phyloP scores from a whole-genome alignment of 2,797 vertebrate genomes.

The Hyperoplus immaculatus region DNA sequence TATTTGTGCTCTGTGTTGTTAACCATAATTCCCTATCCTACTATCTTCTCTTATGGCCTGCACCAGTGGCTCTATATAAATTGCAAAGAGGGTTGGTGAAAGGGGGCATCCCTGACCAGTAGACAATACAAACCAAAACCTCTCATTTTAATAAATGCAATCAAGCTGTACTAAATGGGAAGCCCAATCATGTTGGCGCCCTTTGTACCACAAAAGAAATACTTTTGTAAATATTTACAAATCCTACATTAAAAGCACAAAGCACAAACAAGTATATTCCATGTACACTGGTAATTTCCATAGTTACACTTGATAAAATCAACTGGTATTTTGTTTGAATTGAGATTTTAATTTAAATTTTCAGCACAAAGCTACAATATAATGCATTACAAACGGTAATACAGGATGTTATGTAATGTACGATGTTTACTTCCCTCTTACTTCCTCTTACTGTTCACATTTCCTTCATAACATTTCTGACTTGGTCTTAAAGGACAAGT shows the following conservation, averaged over 20 bases:
- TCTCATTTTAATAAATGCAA: not conserved
- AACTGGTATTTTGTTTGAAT: constrained; percentile 10
- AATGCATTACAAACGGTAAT: not conserved
- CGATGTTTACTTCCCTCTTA: constrained; percentile 5
- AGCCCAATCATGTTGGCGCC: not conserved
- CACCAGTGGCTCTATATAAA: no score
- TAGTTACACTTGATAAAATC: constrained; percentile 4
- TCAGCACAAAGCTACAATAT: not conserved
- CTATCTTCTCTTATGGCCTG: no score
- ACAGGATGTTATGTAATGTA: constrained; percentile 5
- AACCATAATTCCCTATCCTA: no score
- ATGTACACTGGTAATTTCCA: no score
- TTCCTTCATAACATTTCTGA: not conserved
- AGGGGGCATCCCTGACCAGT: no score
- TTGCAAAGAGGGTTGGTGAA: no score
- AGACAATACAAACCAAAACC: not conserved
- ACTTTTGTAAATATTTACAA: not conserved
- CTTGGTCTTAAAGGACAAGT: not conserved
- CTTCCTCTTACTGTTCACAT: not conserved
- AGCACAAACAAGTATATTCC: no score
- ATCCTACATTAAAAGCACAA: not conserved
- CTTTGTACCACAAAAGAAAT: not conserved
- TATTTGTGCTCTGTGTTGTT: no score
- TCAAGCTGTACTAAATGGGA: not conserved
- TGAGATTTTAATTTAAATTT: not conserved